Conservation (phyloP, 2,888 invertebrate genomes). For the Nomada lathburiana region DNA sequence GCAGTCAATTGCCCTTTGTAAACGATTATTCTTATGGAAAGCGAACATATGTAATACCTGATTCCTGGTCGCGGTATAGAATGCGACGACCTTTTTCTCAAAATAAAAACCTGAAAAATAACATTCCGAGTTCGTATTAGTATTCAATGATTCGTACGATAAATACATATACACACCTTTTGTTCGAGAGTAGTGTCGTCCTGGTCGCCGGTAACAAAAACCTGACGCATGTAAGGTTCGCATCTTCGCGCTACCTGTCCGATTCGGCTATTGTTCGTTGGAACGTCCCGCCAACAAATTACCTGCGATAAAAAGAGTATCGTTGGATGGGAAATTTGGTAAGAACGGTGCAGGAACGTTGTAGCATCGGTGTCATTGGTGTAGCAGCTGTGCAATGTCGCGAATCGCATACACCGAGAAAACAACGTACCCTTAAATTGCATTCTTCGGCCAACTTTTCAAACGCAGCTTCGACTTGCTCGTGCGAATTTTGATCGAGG, state of each 20-base stretch:
- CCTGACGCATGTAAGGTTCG: slow-evolving; percentile 98
- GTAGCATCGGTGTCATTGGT: too few relatives aligned
- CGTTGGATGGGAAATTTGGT: too few relatives aligned
- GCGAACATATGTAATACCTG: slow-evolving; percentile 98
- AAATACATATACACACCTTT: slow-evolving; percentile 86
- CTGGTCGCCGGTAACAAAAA: slow-evolving; percentile 91
- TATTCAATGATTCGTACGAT: too few relatives aligned
- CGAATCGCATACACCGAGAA: too few relatives aligned
- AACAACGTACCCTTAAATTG: slow-evolving; percentile 87
- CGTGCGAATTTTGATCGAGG: slow-evolving; percentile 93
- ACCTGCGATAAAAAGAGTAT: slow-evolving; percentile 85
- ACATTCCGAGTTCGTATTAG: not conserved
- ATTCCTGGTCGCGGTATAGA: slow-evolving; percentile 93
- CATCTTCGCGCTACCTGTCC: slow-evolving; percentile 96
- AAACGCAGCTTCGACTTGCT: slow-evolving; percentile 93
- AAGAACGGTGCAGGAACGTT: too few relatives aligned
- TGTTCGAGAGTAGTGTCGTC: slow-evolving; percentile 85
- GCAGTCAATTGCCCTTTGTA: slow-evolving; percentile 99
- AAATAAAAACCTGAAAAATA: slow-evolving; percentile 91
- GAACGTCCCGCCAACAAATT: slow-evolving; percentile 97
- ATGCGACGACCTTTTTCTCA: slow-evolving; percentile 97
- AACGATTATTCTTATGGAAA: slow-evolving; percentile 95
- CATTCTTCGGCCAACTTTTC: slow-evolving; percentile 92
- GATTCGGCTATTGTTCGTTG: slow-evolving; percentile 93
- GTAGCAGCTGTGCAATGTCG: too few relatives aligned